Evolutionary conservation across 2,888 invertebrate species (phyloP).

Genomic region (Macaria notata): DNA sequence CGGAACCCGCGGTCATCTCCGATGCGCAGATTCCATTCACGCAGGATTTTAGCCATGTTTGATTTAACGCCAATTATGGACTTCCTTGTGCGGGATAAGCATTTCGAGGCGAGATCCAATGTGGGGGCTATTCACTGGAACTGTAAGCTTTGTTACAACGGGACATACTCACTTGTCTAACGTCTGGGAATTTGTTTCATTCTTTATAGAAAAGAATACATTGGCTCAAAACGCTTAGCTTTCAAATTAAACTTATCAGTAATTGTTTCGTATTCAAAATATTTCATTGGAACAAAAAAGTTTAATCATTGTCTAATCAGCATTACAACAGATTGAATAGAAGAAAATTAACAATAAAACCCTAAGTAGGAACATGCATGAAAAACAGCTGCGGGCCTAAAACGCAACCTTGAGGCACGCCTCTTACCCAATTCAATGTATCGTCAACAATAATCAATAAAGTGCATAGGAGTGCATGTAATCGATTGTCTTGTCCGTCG

Average conservation of each 20-base stretch:
- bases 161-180: too few relatives aligned
- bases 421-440: constrained; percentile 68
- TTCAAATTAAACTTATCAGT: too few relatives aligned
- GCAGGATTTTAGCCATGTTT: constrained; percentile 78
- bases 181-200: too few relatives aligned
- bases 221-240: too few relatives aligned
- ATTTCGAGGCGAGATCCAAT: constrained; percentile 18
- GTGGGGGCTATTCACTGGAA: constrained; percentile 11
- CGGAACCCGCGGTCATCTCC: constrained; percentile 77
- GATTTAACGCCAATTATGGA: constrained; percentile 82
- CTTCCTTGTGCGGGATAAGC: constrained; percentile 63
- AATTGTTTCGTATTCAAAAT: too few relatives aligned
- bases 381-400: constrained; percentile 46
- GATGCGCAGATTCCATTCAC: constrained; percentile 79
- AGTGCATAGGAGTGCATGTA: constrained; percentile 68
- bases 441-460: constrained; percentile 76
- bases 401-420: constrained; percentile 55
- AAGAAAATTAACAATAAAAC: too few relatives aligned
- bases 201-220: too few relatives aligned
- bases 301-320: too few relatives aligned
- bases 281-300: too few relatives aligned
- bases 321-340: too few relatives aligned
- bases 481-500: constrained; percentile 76
- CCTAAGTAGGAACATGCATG: background rate
- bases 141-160: background rate